A percentile compares a stretch with the other conserved stretches of the same genome.
These are phyloP conservation scores for Lottia gigantea DNA, from an alignment of 2,888 invertebrate species.

Conservation along the genomic window DNA sequence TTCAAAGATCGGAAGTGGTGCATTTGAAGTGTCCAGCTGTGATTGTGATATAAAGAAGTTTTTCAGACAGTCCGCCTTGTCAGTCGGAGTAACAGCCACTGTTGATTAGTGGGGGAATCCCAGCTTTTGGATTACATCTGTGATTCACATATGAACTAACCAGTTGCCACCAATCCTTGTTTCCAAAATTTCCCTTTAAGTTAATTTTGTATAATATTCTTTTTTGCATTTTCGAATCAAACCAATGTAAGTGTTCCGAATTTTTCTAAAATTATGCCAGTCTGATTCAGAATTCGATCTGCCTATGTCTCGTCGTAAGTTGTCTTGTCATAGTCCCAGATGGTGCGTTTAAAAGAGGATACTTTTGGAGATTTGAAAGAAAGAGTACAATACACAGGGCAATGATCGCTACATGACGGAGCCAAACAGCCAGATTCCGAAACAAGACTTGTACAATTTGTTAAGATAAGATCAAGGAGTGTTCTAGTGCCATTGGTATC, in stretches of 20 bases:
- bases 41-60: not conserved
- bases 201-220: not conserved
- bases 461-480: not conserved
- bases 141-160: not conserved
- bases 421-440: not conserved
- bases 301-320: not conserved
- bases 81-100: not conserved
- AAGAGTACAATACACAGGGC: not conserved
- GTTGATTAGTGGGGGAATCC: not conserved
- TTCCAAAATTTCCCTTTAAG: not conserved
- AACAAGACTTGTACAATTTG: not conserved
- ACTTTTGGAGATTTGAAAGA: not conserved
- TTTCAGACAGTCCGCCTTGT: not conserved
- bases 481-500: not conserved
- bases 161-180: not conserved
- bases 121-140: not conserved
- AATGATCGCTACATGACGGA: not conserved
- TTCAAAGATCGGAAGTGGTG: not conserved
- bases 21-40: constrained; percentile 1
- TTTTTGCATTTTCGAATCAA: not conserved
- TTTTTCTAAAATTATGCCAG: constrained; percentile 5
- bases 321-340: constrained; percentile 5
- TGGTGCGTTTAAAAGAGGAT: not conserved
- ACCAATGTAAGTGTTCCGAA: not conserved
- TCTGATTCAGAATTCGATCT: not conserved